Evolutionary conservation across 2,797 vertebrate genomes (phyloP), one percentile per base, ranked within the genome.

Genomic region (Enteromius viviparus): DNA sequence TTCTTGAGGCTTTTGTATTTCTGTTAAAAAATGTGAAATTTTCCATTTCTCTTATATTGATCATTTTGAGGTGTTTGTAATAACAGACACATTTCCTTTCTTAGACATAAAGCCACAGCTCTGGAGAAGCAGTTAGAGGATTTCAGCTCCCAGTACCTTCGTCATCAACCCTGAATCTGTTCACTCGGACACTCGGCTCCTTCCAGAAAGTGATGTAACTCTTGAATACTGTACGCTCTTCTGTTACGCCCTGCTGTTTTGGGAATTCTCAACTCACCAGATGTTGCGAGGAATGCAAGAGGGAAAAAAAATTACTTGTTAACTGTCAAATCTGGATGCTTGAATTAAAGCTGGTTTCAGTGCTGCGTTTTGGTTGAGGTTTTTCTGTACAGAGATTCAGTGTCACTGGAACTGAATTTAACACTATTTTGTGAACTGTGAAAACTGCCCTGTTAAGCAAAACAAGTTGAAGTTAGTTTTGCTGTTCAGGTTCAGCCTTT

Each of bases 71-170:
- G 65, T 10, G 11, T 72, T 69, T 60, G 51, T 72, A 72, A 21
- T 77, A 45, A n/a, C 15, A 5, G 29, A 65, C 2, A 3, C 19
- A 2, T 76, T 53, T 49, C 3, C 49, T 82, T 91, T 86, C 86
- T 85, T 81, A 99, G 98, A 91, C 97, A 98, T 90, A 98, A 98
- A 95, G 97, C 98, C 17, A 94, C 97, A 65, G 94, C 91, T 21
- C 92, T 99, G 86, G 97, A 99, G 93, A 93, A 85, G 0, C 94
- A 98, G 87, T 90, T 99, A 92, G 97, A 98, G 90, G 91, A 84
- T 76, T 99, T 99, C 91, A 95, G 95, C 12, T 94, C 93, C 78
- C 94, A 96, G 88, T 99, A 99, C 90, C 95, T 99, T 78, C 94
- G 92, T 83, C 95, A 93, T 89, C 91, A 91, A 75, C 90, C 92